A percentile compares a stretch with the other conserved stretches of the same genome.
These are phyloP conservation scores for Xiphophorus couchianus DNA, from an alignment of 2,113 vertebrate species.

Conservation along the genomic window DNA sequence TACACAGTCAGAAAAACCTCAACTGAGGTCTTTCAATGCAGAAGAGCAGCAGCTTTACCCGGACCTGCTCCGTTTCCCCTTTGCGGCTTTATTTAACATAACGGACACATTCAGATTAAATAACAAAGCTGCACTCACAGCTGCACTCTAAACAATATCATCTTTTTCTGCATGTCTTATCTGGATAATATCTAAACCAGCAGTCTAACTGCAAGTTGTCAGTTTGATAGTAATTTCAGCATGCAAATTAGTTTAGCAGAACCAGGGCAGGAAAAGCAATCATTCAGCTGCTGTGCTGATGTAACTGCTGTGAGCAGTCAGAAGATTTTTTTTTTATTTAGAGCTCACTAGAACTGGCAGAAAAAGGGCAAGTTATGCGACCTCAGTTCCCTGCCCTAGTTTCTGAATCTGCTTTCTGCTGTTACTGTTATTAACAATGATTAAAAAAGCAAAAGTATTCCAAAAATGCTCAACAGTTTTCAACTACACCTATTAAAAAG, in stretches of 20 bases:
- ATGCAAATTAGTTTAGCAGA: slow-evolving; percentile 4
- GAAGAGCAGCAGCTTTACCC: background rate
- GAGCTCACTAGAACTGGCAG: background rate
- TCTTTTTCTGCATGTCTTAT: background rate
- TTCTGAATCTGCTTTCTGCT: background rate
- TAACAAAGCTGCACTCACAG: background rate
- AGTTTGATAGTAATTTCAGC: background rate
- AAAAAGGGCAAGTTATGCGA: background rate
- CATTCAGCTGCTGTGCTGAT: background rate
- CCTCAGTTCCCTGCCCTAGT: background rate
- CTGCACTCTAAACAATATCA: background rate
- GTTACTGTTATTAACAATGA: background rate
- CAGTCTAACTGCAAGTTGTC: background rate
- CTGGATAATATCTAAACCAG: background rate
- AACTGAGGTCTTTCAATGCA: background rate
- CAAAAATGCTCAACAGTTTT: background rate
- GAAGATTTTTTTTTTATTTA: background rate
- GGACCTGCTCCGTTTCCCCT: background rate
- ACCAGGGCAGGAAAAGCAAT: background rate
- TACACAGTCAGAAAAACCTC: background rate
- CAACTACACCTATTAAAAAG: background rate
- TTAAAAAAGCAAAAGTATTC: background rate
- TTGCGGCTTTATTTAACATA: background rate
- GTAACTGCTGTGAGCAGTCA: background rate
- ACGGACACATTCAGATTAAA: background rate